Evolutionary conservation across 2,888 invertebrate genomes (phyloP).

Genomic region (Mesoligia furuncula): DNA sequence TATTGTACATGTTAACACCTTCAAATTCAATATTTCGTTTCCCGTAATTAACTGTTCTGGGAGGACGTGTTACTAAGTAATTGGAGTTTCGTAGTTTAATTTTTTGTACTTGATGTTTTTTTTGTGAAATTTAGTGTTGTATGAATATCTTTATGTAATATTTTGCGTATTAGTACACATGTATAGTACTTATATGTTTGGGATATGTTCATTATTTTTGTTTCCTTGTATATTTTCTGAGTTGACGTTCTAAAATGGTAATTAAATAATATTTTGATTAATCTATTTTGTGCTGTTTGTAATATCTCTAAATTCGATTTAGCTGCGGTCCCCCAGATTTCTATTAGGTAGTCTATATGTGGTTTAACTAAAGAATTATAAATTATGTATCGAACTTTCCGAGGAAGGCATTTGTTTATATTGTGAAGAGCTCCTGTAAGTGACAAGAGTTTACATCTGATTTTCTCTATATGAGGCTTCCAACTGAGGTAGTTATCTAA

Average conservation of each 20-base stretch:
- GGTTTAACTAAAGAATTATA: no score
- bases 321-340: no score
- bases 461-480: background rate
- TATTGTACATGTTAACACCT: background rate
- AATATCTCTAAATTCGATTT: no score
- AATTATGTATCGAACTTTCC: no score
- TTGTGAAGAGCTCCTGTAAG: no score
- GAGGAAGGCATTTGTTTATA: no score
- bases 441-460: no score
- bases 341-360: no score
- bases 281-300: no score
- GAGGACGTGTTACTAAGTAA: background rate
- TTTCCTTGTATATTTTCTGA: background rate
- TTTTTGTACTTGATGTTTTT: no score
- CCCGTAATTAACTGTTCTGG: no score
- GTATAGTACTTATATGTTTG: background rate
- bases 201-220: background rate
- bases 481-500: background rate
- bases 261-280: no score
- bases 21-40: background rate
- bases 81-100: background rate
- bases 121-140: background rate
- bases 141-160: background rate
- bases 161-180: background rate
- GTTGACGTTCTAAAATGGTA: background rate